These are phyloP conservation scores for Sebastes schlegelii DNA, from an alignment of 2,113 vertebrate species.

Conservation along the genomic window DNA sequence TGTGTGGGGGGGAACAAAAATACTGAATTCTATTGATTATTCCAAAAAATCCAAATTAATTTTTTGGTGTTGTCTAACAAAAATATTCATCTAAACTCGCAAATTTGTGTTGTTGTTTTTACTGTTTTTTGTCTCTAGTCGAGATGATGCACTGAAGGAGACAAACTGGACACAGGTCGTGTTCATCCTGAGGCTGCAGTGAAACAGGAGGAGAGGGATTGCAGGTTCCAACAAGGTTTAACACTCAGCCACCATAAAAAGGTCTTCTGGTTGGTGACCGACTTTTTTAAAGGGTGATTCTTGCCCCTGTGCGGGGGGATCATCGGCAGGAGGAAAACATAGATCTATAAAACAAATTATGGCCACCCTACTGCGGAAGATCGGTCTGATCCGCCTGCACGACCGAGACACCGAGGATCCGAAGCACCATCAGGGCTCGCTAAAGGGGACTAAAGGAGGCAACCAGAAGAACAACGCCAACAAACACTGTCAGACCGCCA, in stretches of 20 bases:
- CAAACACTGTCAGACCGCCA: slow-evolving; percentile 88
- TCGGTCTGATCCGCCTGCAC: slow-evolving; percentile 97
- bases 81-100: background rate
- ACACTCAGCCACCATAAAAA: slow-evolving; percentile 53
- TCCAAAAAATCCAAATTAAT: background rate
- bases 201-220: slow-evolving; percentile 69
- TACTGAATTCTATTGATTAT: background rate
- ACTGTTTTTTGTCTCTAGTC: slow-evolving; percentile 34
- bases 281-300: slow-evolving; percentile 54
- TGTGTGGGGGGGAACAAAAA: background rate
- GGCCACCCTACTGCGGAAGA: slow-evolving; percentile 97
- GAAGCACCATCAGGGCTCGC: slow-evolving; percentile 94
- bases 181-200: slow-evolving; percentile 78
- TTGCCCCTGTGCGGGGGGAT: slow-evolving; percentile 74
- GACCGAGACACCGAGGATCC: slow-evolving; percentile 97
- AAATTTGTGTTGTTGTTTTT: slow-evolving; percentile 6
- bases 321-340: slow-evolving; percentile 49
- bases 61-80: background rate
- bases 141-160: slow-evolving; percentile 79
- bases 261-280: slow-evolving; percentile 58
- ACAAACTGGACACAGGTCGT: slow-evolving; percentile 60
- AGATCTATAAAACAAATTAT: slow-evolving; percentile 80
- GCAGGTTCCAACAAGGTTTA: slow-evolving; percentile 67
- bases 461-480: slow-evolving; percentile 90
- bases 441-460: slow-evolving; percentile 91